These are phyloP conservation scores for Bradypus variegatus DNA, from an alignment of 2,797 vertebrate species.

Conservation along the genomic window DNA sequence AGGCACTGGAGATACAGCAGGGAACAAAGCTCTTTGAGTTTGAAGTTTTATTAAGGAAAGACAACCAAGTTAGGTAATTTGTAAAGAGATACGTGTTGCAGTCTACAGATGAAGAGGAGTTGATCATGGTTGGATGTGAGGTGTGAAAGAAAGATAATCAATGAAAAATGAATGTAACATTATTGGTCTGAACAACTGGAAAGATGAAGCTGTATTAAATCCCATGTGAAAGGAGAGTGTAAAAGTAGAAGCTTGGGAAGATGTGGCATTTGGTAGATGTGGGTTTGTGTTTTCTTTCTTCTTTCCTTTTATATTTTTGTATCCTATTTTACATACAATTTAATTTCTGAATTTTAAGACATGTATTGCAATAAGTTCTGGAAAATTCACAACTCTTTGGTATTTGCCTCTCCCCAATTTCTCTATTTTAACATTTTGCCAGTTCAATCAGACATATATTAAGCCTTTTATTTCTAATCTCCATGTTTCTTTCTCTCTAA, in stretches of 20 bases:
- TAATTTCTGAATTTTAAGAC: background rate
- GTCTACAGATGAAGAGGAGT: background rate
- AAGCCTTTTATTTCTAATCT: background rate
- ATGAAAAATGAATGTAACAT: background rate
- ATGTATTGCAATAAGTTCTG: background rate
- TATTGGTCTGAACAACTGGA: background rate
- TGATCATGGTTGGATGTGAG: too few species aligned
- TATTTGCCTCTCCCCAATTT: background rate
- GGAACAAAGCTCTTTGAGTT: background rate
- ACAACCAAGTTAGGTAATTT: background rate
- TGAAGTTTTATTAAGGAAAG: background rate
- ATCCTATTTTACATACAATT: background rate
- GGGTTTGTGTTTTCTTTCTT: background rate
- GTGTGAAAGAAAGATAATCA: background rate
- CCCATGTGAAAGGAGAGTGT: background rate
- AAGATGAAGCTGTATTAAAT: background rate
- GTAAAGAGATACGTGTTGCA: background rate
- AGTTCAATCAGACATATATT: too few species aligned
- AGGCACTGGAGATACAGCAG: background rate
- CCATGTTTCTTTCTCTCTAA: background rate
- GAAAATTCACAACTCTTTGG: background rate
- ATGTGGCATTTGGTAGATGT: background rate
- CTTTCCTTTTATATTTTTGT: background rate
- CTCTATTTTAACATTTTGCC: background rate
- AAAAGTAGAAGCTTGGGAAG: background rate